Evolutionary conservation across 1,140 invertebrate species (phyloP).

Genomic region (Chelonus insularis): DNA sequence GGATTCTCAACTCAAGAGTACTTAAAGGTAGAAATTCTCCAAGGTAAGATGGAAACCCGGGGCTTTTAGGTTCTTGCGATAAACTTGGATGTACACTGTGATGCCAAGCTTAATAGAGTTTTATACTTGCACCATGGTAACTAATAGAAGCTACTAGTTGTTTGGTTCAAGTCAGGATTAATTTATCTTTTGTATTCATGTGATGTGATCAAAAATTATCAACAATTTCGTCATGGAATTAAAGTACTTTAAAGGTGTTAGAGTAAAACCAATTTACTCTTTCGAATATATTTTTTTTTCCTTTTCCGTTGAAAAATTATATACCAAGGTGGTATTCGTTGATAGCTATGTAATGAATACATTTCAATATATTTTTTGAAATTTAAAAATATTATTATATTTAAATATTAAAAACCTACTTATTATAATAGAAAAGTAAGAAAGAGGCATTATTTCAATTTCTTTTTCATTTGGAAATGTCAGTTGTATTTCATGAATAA

Average conservation of each 20-base stretch:
- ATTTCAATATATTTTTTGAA: no score
- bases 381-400: no score
- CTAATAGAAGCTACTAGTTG: conserved; percentile 1
- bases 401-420: no score
- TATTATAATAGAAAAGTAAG: no score
- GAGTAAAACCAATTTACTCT: no score
- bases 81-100: background rate
- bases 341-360: no score
- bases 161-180: background rate
- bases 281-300: background rate
- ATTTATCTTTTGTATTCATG: background rate
- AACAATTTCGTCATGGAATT: no score
- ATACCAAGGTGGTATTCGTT: no score
- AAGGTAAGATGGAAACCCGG: background rate
- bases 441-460: no score
- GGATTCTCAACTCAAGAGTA: background rate
- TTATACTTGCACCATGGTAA: background rate
- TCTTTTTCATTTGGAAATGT: no score
- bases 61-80: background rate
- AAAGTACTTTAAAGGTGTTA: no score
- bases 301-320: background rate
- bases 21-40: conserved; percentile 6
- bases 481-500: conserved; percentile 8
- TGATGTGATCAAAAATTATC: no score
- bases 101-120: conserved; percentile 5